Evolutionary conservation across 2,888 invertebrate species (phyloP).

Genomic region (Agrypnus murinus): DNA sequence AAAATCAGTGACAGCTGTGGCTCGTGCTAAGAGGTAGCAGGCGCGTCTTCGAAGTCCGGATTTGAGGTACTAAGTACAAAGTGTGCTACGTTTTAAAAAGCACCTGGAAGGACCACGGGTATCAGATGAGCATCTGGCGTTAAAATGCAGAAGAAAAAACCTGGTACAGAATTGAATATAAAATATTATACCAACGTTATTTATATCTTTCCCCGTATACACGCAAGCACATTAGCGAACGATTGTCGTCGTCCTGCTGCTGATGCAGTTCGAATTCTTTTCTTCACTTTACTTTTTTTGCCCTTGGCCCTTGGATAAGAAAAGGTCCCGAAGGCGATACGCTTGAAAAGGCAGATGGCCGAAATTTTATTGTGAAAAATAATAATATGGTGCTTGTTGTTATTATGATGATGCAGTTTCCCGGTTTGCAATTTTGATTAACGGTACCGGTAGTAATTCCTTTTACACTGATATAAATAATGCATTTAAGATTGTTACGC

Average conservation of each 20-base stretch:
- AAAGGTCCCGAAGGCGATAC: constrained; percentile 9
- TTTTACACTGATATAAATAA: too few relatives aligned
- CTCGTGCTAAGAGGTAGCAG: constrained; percentile 47
- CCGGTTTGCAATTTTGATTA: constrained; percentile 23
- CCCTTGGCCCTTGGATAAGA: neutral
- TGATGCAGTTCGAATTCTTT: too few relatives aligned
- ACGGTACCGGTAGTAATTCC: constrained; percentile 23
- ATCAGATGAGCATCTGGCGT: constrained; percentile 34
- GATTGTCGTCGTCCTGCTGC: constrained; percentile 8
- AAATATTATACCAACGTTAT: neutral
- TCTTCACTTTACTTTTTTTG: constrained; percentile 12
- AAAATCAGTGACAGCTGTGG: constrained; percentile 49
- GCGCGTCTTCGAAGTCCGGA: constrained; percentile 34
- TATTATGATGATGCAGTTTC: neutral
- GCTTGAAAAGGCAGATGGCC: constrained; percentile 25
- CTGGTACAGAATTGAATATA: neutral
- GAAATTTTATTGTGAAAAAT: constrained; percentile 18
- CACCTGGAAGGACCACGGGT: constrained; percentile 41
- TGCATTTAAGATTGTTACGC: too few relatives aligned
- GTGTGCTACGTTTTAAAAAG: constrained; percentile 33
- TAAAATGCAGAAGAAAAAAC: constrained; percentile 20
- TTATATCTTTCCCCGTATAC: too few relatives aligned
- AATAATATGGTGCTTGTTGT: too few relatives aligned
- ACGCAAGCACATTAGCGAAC: constrained; percentile 1
- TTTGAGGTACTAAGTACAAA: constrained; percentile 39